Percentiles rank a stretch among this genome's conserved stretches.
Evolutionary conservation across 2,888 invertebrate species (phyloP).

Genomic region (Andrena bicolor): DNA sequence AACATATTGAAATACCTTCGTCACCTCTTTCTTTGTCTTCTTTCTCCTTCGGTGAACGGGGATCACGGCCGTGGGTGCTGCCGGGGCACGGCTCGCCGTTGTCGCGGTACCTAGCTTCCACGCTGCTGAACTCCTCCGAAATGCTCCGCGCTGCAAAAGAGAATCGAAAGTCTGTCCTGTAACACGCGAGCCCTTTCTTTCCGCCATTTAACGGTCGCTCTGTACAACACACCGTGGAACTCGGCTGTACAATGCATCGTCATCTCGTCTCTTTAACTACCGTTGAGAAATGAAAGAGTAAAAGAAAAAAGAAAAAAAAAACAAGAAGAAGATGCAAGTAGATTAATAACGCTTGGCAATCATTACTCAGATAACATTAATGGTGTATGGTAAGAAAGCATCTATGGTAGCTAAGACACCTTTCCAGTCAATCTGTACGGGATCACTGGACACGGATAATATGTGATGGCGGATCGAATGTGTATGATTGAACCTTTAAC

Average conservation of each 20-base stretch:
- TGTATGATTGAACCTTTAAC: conserved; percentile 20
- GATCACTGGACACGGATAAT: conserved; percentile 25
- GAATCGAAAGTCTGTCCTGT: conserved; percentile 30
- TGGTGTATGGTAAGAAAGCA: conserved; percentile 63
- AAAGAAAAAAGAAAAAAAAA: no score
- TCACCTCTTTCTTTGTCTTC: conserved; percentile 92
- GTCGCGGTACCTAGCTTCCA: conserved; percentile 90
- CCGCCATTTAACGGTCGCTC: background rate
- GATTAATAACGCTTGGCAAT: conserved; percentile 52
- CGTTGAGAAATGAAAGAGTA: conserved; percentile 16
- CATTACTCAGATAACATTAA: conserved; percentile 75
- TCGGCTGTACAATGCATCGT: conserved; percentile 38
- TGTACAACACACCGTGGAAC: conserved; percentile 43
- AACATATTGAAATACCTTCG: conserved; percentile 89
- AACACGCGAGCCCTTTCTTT: background rate
- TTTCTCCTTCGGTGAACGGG: conserved; percentile 89
- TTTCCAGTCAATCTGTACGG: conserved; percentile 27
- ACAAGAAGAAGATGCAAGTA: conserved; percentile 47
- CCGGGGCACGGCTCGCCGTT: conserved; percentile 85
- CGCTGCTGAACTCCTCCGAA: conserved; percentile 98
- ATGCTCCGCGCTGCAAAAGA: conserved; percentile 93
- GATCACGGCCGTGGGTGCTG: conserved; percentile 85
- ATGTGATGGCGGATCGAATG: conserved; percentile 14
- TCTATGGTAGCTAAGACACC: conserved; percentile 56
- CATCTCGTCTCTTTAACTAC: conserved; percentile 41